These are phyloP conservation scores for Trachelus iudaicus DNA, from an alignment of 2,888 invertebrate species.

Conservation along the genomic window DNA sequence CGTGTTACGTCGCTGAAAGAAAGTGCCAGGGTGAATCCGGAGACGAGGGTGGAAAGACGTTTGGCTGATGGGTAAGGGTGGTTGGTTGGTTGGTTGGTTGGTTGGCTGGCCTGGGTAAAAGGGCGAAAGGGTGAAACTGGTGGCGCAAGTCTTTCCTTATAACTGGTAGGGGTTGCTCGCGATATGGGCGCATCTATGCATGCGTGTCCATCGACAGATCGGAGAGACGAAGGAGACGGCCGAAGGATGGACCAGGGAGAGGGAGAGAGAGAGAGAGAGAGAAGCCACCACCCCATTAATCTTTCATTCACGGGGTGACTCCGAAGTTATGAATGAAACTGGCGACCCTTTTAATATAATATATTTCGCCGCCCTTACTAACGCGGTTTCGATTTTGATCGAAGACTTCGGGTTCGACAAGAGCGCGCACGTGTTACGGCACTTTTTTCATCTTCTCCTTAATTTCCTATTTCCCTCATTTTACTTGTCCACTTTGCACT, in stretches of 20 bases:
- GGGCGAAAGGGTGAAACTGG: not conserved
- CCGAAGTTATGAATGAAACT: conserved; percentile 49
- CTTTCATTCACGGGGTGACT: conserved; percentile 47
- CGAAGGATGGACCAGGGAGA: conserved; percentile 1
- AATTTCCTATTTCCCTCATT: not conserved
- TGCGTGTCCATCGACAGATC: not conserved
- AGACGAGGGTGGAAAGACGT: not conserved
- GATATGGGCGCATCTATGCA: not conserved
- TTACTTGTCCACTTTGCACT: not conserved
- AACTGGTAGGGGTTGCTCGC: not conserved
- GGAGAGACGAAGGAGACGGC: not conserved
- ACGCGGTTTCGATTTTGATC: conserved; percentile 54
- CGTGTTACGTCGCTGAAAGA: not conserved
- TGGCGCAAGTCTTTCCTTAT: not conserved
- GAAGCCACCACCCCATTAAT: conserved; percentile 38
- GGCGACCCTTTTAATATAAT: conserved; percentile 40
- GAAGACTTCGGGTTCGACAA: conserved; percentile 32
- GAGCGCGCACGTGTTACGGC: not conserved
- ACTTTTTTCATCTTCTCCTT: not conserved
- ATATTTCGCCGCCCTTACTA: conserved; percentile 34
- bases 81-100: not conserved
- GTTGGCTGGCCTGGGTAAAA: too few species aligned
- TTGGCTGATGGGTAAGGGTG: not conserved
- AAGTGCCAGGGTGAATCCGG: not conserved
- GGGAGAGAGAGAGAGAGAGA: conserved; percentile 14